Conservation (phyloP, 2,113 vertebrate species). For the Turdus rufiventris region DNA sequence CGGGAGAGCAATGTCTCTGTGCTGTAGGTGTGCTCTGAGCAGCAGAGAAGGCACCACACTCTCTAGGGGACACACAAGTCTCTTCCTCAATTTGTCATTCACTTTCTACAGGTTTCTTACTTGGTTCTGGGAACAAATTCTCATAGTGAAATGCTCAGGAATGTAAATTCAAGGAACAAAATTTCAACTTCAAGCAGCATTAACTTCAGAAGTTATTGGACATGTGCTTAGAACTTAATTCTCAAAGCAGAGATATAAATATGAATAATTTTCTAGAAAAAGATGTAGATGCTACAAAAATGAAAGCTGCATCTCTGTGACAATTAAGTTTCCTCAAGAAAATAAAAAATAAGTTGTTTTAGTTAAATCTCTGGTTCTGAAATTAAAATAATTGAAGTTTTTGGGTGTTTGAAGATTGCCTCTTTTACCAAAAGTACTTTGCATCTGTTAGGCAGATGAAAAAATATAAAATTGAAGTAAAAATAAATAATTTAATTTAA, state of each 20-base stretch:
- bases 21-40: neutral
- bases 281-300: neutral
- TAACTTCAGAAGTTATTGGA: neutral
- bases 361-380: neutral
- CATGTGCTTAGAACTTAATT: neutral
- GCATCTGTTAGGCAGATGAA: neutral
- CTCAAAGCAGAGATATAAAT: neutral
- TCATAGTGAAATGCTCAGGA: neutral
- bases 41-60: neutral
- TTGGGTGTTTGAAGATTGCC: neutral
- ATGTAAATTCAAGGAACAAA: neutral
- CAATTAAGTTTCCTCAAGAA: neutral
- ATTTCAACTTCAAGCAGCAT: neutral
- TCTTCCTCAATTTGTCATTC: neutral
- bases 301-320: neutral
- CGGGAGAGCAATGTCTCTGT: neutral
- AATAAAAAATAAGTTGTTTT: neutral
- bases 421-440: neutral
- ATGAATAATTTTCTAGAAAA: neutral
- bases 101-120: neutral
- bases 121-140: neutral
- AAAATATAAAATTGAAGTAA: neutral
- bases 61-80: neutral
- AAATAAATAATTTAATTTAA: neutral
- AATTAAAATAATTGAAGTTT: neutral